A percentile compares a stretch with the other conserved stretches of the same genome.
Conservation (phyloP, 1,140 invertebrate species). For the Notospermus geniculatus region DNA sequence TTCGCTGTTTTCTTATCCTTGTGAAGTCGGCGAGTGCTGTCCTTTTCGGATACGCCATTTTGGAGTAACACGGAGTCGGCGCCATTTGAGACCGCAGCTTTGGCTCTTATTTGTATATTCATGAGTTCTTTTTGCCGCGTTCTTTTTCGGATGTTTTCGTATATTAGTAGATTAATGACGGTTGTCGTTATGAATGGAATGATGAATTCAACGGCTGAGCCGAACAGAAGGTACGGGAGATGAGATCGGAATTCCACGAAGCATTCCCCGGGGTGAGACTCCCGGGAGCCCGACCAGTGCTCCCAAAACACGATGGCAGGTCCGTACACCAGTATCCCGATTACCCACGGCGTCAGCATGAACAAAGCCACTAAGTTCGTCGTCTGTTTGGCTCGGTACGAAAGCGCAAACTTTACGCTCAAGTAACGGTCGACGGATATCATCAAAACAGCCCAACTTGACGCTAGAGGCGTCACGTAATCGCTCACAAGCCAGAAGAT, state of each 20-base stretch:
- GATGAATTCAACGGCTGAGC: slow-evolving; percentile 23
- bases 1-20: slow-evolving; percentile 25
- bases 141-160: slow-evolving; percentile 21
- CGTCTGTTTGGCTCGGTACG: slow-evolving; percentile 6
- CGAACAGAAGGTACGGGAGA: slow-evolving; percentile 17
- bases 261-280: slow-evolving; percentile 17
- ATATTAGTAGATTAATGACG: slow-evolving; percentile 19
- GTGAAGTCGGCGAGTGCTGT: background rate
- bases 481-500: slow-evolving; percentile 21
- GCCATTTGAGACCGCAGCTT: background rate
- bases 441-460: slow-evolving; percentile 21
- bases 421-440: slow-evolving; percentile 24
- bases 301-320: slow-evolving; percentile 26
- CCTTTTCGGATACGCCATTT: background rate
- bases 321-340: slow-evolving; percentile 20
- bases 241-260: slow-evolving; percentile 21
- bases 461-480: slow-evolving; percentile 24
- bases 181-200: slow-evolving; percentile 19
- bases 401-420: background rate
- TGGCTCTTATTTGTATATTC: slow-evolving; percentile 4
- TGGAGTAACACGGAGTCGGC: background rate
- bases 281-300: slow-evolving; percentile 9
- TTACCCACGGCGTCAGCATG: slow-evolving; percentile 24
- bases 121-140: slow-evolving; percentile 9
- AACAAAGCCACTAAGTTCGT: slow-evolving; percentile 11